Evolutionary conservation across 2,797 vertebrate species (phyloP).

Genomic region (Enteromius trimaculatus): DNA sequence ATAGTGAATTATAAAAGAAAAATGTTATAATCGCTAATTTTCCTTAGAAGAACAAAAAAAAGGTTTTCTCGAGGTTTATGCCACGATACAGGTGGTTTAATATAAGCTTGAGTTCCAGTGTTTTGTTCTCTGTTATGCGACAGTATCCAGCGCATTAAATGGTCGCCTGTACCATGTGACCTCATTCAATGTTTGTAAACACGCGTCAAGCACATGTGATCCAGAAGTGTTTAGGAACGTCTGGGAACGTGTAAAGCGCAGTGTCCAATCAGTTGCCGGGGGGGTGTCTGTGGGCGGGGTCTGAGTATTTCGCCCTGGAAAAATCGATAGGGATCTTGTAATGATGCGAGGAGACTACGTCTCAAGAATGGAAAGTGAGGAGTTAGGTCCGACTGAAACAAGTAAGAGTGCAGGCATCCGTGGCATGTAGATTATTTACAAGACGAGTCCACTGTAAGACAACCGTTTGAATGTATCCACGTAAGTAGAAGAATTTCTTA

Average conservation of each 20-base stretch:
- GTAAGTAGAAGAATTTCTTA: constrained; percentile 37
- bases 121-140: constrained; percentile 53
- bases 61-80: not conserved
- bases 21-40: not conserved
- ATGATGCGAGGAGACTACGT: constrained; percentile 63
- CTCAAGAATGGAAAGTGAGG: constrained; percentile 67
- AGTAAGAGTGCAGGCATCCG: constrained; percentile 21
- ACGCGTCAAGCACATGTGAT: constrained; percentile 86
- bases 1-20: not conserved
- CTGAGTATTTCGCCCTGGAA: constrained; percentile 77
- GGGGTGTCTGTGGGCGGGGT: constrained; percentile 78
- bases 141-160: constrained; percentile 70
- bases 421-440: not conserved
- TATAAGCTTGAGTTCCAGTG: not conserved
- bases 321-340: constrained; percentile 72
- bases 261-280: constrained; percentile 72
- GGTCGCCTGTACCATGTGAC: constrained; percentile 74
- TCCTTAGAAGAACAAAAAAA: too few species aligned
- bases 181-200: constrained; percentile 84
- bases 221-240: constrained; percentile 68
- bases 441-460: not conserved
- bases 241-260: constrained; percentile 61
- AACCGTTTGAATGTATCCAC: not conserved
- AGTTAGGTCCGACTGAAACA: constrained; percentile 29
- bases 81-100: not conserved